These are phyloP conservation scores for Hylyphantes graminicola DNA, from an alignment of 1,140 invertebrate genomes.

Conservation along the genomic window DNA sequence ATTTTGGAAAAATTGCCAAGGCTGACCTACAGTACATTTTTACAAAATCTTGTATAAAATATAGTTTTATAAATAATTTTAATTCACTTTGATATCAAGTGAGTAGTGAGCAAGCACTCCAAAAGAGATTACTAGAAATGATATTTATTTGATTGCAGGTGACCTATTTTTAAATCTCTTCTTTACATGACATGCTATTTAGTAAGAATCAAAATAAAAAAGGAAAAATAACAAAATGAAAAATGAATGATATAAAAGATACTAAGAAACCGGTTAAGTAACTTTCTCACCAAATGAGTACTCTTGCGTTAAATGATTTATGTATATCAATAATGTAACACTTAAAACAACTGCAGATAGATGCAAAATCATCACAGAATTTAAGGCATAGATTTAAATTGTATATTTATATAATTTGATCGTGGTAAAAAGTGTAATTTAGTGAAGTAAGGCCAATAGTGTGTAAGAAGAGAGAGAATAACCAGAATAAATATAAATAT, in stretches of 20 bases:
- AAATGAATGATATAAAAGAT: not conserved
- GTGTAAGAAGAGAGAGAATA: too few species aligned
- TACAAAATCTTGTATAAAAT: too few species aligned
- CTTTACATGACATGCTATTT: not conserved
- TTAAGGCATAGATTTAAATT: constrained; percentile 20
- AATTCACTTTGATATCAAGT: too few species aligned
- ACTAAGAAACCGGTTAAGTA: not conserved
- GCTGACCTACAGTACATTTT: too few species aligned
- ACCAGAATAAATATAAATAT: too few species aligned
- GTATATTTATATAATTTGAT: not conserved
- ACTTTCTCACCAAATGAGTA: constrained; percentile 34
- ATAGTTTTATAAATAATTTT: too few species aligned
- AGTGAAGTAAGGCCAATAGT: too few species aligned
- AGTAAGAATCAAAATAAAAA: not conserved
- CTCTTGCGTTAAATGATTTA: constrained; percentile 10
- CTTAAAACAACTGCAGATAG: constrained; percentile 12
- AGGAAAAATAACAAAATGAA: constrained; percentile 6
- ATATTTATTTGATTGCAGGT: too few species aligned
- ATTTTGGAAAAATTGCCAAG: too few species aligned
- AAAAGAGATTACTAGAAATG: too few species aligned
- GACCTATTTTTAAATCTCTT: not conserved
- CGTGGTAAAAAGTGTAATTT: too few species aligned
- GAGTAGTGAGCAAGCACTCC: too few species aligned
- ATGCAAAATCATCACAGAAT: constrained; percentile 35
- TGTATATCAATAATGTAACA: constrained; percentile 23